phyloP scores from a whole-genome alignment of 2,888 invertebrate genomes.

The Orthonevra nobilis region DNA sequence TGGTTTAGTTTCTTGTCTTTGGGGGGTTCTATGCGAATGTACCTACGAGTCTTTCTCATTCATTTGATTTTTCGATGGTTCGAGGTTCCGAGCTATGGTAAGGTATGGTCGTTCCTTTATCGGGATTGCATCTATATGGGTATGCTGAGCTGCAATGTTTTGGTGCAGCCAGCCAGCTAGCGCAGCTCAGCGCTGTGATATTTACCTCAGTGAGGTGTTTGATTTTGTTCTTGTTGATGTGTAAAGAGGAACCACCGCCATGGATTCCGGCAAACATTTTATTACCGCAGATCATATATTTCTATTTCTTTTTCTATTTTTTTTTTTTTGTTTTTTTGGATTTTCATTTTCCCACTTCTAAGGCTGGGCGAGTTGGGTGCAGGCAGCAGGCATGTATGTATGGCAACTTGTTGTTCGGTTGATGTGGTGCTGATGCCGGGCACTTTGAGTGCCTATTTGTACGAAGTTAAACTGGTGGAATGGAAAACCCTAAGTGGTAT shows the following conservation, averaged over 20 bases:
- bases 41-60: constrained; percentile 53
- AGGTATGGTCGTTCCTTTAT: constrained; percentile 50
- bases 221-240: constrained; percentile 34
- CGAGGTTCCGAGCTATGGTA: constrained; percentile 24
- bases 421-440: constrained; percentile 37
- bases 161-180: too few species aligned
- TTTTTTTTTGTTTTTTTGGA: too few species aligned
- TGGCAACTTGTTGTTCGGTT: constrained; percentile 49
- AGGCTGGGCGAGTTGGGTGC: constrained; percentile 25
- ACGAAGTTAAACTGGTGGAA: constrained; percentile 41
- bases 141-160: constrained; percentile 46
- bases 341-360: constrained; percentile 20
- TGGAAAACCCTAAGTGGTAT: constrained; percentile 23
- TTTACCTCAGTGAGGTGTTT: constrained; percentile 55
- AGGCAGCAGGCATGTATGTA: constrained; percentile 7
- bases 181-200: constrained; percentile 17
- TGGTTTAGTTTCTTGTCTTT: constrained; percentile 58
- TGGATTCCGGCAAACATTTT: constrained; percentile 63
- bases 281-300: constrained; percentile 61
- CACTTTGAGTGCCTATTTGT: constrained; percentile 46
- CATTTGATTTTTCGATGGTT: constrained; percentile 64
- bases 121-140: constrained; percentile 62
- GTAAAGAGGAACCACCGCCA: constrained; percentile 50
- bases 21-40: constrained; percentile 67
- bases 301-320: constrained; percentile 19